phyloP scores from a whole-genome alignment of 1,140 invertebrate species.

The Heliconius hermathena region DNA sequence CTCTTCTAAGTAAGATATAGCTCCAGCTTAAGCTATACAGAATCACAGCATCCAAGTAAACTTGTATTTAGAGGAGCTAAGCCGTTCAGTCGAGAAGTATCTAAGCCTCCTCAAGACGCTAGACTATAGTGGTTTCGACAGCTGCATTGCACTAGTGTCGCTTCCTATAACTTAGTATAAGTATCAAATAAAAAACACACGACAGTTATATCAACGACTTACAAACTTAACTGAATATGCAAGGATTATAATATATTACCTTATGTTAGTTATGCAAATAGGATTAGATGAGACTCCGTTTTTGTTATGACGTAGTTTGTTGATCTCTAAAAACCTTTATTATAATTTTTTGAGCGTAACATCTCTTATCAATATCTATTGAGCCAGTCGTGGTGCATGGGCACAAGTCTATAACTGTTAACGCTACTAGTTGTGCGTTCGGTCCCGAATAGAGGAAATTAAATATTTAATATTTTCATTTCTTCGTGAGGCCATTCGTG shows the following conservation, averaged over 20 bases:
- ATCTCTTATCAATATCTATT: too few relatives aligned
- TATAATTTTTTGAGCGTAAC: too few relatives aligned
- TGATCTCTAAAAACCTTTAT: too few relatives aligned
- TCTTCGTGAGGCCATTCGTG: too few relatives aligned
- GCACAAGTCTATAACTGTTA: too few relatives aligned
- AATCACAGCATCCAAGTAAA: conserved; percentile 11
- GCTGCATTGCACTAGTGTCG: conserved; percentile 21
- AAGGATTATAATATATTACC: background rate
- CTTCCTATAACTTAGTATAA: background rate
- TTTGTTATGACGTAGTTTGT: too few relatives aligned
- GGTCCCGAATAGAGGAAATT: too few relatives aligned
- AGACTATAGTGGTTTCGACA: conserved; percentile 29
- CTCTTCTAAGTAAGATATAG: background rate
- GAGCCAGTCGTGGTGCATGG: too few relatives aligned
- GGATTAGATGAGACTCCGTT: background rate
- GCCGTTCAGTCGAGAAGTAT: conserved; percentile 22
- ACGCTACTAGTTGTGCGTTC: too few relatives aligned
- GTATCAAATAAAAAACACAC: conserved; percentile 19
- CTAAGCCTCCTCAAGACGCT: conserved; percentile 23
- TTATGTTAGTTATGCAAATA: background rate
- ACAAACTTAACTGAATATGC: background rate
- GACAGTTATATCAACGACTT: conserved; percentile 15
- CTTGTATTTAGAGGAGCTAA: conserved; percentile 17
- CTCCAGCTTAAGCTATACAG: background rate
- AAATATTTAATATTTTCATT: too few relatives aligned